phyloP scores from a whole-genome alignment of 2,113 vertebrate genomes.

The Glareola pratincola region DNA sequence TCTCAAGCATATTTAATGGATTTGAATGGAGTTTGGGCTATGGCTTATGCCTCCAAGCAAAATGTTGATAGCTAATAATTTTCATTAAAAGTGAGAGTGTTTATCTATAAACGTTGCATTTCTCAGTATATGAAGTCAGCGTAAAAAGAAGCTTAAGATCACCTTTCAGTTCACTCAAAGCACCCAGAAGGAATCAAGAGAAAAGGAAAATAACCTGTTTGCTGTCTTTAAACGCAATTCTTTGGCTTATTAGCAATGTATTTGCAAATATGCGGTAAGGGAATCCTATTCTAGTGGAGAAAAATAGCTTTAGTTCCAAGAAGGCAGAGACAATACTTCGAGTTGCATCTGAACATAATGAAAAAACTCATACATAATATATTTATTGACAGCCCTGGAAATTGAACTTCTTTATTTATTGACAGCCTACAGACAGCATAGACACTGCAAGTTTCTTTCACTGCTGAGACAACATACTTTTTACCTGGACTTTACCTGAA shows the following conservation, averaged over 20 bases:
- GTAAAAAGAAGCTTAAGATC: background rate
- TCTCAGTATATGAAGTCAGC: conserved; percentile 25
- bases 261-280: conserved; percentile 18
- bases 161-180: conserved; percentile 5
- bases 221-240: conserved; percentile 13
- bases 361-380: conserved; percentile 71
- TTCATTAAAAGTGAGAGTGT: conserved; percentile 73
- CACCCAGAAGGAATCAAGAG: background rate
- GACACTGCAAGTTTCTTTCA: background rate
- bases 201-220: conserved; percentile 1
- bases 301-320: conserved; percentile 16
- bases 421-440: conserved; percentile 14
- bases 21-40: conserved; percentile 68
- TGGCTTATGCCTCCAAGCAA: conserved; percentile 74
- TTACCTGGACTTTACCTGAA: background rate
- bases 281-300: background rate
- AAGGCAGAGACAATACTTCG: background rate
- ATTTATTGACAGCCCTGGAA: conserved; percentile 9
- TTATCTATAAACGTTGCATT: conserved; percentile 38
- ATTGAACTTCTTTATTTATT: conserved; percentile 46
- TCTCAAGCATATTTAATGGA: conserved; percentile 81
- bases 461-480: background rate
- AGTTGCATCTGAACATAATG: conserved; percentile 63
- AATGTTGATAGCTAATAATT: conserved; percentile 78
- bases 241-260: conserved; percentile 21